Conservation (phyloP, 1,140 invertebrate genomes). For the Stratiolaelaps scimitus region DNA sequence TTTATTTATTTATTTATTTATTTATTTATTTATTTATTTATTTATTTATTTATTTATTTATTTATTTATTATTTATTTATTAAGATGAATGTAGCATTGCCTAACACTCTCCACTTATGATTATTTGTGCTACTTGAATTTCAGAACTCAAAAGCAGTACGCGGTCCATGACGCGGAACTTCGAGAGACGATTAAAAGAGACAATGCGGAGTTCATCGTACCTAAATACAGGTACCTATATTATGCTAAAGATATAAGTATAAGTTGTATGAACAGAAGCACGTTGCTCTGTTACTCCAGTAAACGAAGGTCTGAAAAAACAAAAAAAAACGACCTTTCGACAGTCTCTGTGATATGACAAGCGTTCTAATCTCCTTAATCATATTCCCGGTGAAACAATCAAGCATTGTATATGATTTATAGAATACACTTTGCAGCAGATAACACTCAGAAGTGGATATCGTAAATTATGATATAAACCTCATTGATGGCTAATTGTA, state of each 20-base stretch:
- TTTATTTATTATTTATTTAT: too few relatives aligned
- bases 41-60: too few relatives aligned
- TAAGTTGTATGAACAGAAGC: too few relatives aligned
- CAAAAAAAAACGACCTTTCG: too few relatives aligned
- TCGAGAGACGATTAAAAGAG: slow-evolving; percentile 62
- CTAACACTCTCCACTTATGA: too few relatives aligned
- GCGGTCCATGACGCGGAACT: slow-evolving; percentile 82
- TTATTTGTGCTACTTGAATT: slow-evolving; percentile 32
- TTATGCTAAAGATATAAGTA: too few relatives aligned
- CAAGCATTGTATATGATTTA: not conserved
- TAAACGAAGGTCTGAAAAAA: too few relatives aligned
- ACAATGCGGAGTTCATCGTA: slow-evolving; percentile 70
- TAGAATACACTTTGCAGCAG: slow-evolving; percentile 26
- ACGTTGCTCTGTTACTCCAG: too few relatives aligned
- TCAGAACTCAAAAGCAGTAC: slow-evolving; percentile 70
- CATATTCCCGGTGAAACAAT: not conserved
- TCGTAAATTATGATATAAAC: not conserved
- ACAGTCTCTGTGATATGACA: slow-evolving; percentile 36
- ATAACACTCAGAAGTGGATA: not conserved
- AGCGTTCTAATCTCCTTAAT: slow-evolving; percentile 33
- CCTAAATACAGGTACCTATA: slow-evolving; percentile 67
- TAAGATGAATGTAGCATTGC: too few relatives aligned
- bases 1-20: too few relatives aligned
- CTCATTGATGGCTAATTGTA: not conserved
- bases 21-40: too few relatives aligned